These are phyloP conservation scores for Momotus momota DNA, from an alignment of 2,797 vertebrate species.

Conservation along the genomic window DNA sequence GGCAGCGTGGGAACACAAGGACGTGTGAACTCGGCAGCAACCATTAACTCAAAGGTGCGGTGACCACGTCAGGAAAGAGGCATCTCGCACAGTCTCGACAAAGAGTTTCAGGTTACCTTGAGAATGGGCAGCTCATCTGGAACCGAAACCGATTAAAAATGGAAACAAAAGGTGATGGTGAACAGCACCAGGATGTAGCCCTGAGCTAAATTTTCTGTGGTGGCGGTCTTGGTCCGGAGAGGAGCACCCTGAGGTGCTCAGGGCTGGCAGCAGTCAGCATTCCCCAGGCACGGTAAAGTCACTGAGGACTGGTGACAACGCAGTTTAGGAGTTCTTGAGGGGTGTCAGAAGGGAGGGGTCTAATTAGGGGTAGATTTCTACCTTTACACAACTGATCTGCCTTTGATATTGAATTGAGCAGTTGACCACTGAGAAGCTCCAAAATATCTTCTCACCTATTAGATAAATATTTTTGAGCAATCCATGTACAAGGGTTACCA, in stretches of 20 bases:
- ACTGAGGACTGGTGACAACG: background rate
- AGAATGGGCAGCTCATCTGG: accelerated
- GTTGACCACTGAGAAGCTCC: background rate
- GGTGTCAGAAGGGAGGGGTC: background rate
- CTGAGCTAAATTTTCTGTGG: background rate
- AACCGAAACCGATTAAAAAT: background rate
- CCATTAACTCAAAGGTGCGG: accelerated
- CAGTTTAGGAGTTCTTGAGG: accelerated
- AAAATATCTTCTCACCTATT: background rate
- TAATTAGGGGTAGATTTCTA: background rate
- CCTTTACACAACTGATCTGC: background rate
- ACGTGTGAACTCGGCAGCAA: accelerated
- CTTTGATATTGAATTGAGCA: background rate
- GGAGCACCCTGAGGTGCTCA: background rate
- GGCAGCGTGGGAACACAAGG: accelerated
- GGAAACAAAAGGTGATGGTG: background rate
- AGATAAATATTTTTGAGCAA: background rate
- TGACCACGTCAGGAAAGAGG: background rate
- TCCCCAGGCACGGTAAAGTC: background rate
- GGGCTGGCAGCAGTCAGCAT: accelerated
- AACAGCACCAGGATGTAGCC: accelerated
- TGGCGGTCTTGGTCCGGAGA: background rate
- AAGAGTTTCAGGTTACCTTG: background rate
- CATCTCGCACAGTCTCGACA: accelerated
- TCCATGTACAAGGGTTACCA: background rate